Evolutionary conservation across 2,113 vertebrate genomes (phyloP).

Genomic region (Fregetta grallaria): DNA sequence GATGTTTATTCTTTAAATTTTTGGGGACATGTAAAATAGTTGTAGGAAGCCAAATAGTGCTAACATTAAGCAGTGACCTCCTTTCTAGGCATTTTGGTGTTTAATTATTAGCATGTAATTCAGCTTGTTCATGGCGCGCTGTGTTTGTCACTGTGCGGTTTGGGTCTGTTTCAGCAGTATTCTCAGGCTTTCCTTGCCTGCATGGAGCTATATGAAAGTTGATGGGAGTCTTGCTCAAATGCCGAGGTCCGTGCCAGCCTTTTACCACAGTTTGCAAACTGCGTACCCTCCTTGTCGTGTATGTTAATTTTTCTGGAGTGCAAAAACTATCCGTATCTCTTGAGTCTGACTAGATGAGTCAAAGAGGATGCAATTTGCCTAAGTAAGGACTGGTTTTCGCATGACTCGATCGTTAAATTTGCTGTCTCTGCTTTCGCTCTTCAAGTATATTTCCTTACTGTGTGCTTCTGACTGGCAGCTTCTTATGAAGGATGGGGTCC

Average conservation of each 20-base stretch:
- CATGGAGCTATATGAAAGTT: not conserved
- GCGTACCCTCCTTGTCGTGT: not conserved
- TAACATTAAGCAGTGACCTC: not conserved
- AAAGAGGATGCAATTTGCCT: not conserved
- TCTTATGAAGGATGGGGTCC: not conserved
- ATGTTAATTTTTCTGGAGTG: not conserved
- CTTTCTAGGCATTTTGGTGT: not conserved
- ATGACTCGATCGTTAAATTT: not conserved
- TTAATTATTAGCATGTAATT: not conserved
- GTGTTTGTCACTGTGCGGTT: not conserved
- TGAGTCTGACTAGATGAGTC: not conserved
- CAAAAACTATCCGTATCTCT: not conserved
- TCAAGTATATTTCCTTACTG: not conserved
- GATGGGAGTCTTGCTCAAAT: not conserved
- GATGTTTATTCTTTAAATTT: not conserved
- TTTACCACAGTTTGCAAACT: not conserved
- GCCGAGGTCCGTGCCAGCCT: not conserved
- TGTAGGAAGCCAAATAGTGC: not conserved
- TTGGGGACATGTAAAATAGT: not conserved
- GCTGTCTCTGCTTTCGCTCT: not conserved
- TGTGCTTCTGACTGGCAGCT: not conserved
- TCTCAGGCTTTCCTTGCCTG: not conserved
- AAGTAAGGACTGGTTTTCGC: not conserved
- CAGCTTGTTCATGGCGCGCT: accelerated
- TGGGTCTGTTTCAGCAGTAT: not conserved